Conservation (phyloP, 2,797 vertebrate species). For the Syngnathus acus region DNA sequence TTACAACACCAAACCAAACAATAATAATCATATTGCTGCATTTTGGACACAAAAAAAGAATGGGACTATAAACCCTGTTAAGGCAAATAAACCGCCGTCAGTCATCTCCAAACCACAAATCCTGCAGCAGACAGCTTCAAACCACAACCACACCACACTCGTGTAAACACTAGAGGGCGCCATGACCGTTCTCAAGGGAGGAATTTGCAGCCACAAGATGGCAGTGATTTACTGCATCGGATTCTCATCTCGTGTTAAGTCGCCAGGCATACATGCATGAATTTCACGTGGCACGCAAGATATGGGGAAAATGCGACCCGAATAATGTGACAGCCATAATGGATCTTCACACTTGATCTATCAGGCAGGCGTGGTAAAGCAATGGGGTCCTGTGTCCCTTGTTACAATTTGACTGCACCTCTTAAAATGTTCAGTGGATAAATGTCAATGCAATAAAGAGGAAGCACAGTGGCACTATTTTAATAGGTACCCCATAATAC, state of each 20-base stretch:
- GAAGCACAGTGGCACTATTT: not conserved
- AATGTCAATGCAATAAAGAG: not conserved
- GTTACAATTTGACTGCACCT: not conserved
- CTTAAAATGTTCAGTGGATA: not conserved
- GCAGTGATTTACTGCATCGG: constrained; percentile 15
- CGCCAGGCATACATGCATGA: too few species aligned
- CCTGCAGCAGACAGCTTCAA: not conserved
- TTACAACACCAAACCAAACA: not conserved
- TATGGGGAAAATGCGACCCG: not conserved
- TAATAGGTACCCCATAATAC: not conserved
- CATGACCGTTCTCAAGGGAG: not conserved
- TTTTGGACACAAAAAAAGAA: not conserved
- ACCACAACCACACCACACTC: not conserved
- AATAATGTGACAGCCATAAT: constrained; percentile 4
- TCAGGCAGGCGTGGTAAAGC: not conserved
- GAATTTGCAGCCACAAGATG: constrained; percentile 36
- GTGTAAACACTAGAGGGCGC: not conserved
- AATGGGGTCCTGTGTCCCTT: not conserved
- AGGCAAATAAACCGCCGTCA: constrained; percentile 13
- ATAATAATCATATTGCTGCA: not conserved
- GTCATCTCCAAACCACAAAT: not conserved
- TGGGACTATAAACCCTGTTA: constrained; percentile 9
- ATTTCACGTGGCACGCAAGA: constrained; percentile 12
- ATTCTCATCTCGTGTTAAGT: not conserved
- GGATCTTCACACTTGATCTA: not conserved